Evolutionary conservation across 2,888 invertebrate genomes (phyloP), one percentile per base, ranked within the genome.

Genomic region (Pheosia gnoma): DNA sequence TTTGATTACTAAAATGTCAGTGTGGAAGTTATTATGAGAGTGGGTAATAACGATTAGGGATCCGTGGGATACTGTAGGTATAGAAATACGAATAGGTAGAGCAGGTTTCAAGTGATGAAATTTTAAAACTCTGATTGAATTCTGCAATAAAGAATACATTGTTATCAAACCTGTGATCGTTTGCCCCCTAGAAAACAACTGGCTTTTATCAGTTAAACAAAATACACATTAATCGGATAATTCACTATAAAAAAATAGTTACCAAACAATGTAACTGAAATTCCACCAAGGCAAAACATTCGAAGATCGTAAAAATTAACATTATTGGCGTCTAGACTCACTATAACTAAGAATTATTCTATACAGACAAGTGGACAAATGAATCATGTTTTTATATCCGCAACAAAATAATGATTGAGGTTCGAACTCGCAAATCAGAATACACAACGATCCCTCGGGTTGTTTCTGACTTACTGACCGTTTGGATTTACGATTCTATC

Each of bases 371-470:
- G 8, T 5, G 8, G 47, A 47, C 47, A n/a, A n/a, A 47, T 0
- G 5, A 47, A 47, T 47, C 3, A 11, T 47, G 47, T 47, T 47
- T 47, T 63, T 62, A 65, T 58, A 60, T 45, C 60, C 56, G n/a
- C 36, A 56, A 38, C 52, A 63, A 65, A 57, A 58, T 57, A 58
- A 59, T 60, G 65, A 67, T 65, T 67, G 58, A 61, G 62, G 51
- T 13, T 38, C 54, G 59, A 47, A 43, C 37, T 55, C 57, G 62
- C 57, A 59, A 72, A 72, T 72, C 66, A 72, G 58, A 7, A 64
- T 61, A 5, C 47, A 5, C 11, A 47, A 6, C n/a, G 4, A 9
- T 8, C 0, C 2, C 43, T 8, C 43, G 11, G 4, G 11, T 47
- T 47, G n/a, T 47, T n/a, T n/a, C 47, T 11, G 4, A 11, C 9